phyloP scores from a whole-genome alignment of 2,113 vertebrate genomes.

The Atherinomorus stipes region DNA sequence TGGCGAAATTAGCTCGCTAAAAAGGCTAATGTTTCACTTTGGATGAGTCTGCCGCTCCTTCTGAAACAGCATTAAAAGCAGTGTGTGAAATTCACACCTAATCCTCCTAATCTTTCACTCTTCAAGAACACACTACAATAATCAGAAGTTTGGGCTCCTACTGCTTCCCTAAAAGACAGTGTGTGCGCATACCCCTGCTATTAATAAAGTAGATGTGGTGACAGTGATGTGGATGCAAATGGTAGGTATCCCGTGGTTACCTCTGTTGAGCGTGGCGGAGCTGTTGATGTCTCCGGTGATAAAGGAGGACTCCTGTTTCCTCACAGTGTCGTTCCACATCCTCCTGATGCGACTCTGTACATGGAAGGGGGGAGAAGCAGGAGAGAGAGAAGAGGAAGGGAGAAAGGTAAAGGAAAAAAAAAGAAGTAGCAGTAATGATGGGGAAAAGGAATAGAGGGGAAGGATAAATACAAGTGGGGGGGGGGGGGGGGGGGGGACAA shows the following conservation, averaged over 20 bases:
- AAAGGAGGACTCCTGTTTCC: constrained; percentile 99
- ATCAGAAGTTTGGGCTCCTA: constrained; percentile 48
- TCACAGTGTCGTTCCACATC: constrained; percentile 99
- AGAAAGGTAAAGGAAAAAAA: constrained; percentile 7
- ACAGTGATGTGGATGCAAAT: constrained; percentile 64
- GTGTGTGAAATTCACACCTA: constrained; percentile 29
- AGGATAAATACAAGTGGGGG: not conserved
- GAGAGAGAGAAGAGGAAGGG: not conserved
- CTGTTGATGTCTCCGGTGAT: constrained; percentile 99
- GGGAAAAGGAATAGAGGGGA: constrained; percentile 2
- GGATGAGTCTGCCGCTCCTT: constrained; percentile 26
- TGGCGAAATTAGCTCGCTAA: constrained; percentile 18
- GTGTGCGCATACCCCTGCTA: constrained; percentile 48
- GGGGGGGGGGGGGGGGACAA: constrained; percentile 7
- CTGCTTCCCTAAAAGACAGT: constrained; percentile 65
- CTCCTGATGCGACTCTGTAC: constrained; percentile 96
- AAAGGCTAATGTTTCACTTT: constrained; percentile 32
- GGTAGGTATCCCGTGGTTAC: constrained; percentile 86
- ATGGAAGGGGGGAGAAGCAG: constrained; percentile 9
- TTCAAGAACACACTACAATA: constrained; percentile 31
- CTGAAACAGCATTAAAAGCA: constrained; percentile 34
- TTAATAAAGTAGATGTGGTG: constrained; percentile 68
- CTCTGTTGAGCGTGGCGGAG: constrained; percentile 98
- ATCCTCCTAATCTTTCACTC: constrained; percentile 34
- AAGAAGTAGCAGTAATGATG: constrained; percentile 10